Percentiles rank a stretch among this genome's conserved stretches.
These are phyloP conservation scores for Dimorphilus gyrociliatus DNA, from an alignment of 2,888 invertebrate genomes.

Conservation along the genomic window DNA sequence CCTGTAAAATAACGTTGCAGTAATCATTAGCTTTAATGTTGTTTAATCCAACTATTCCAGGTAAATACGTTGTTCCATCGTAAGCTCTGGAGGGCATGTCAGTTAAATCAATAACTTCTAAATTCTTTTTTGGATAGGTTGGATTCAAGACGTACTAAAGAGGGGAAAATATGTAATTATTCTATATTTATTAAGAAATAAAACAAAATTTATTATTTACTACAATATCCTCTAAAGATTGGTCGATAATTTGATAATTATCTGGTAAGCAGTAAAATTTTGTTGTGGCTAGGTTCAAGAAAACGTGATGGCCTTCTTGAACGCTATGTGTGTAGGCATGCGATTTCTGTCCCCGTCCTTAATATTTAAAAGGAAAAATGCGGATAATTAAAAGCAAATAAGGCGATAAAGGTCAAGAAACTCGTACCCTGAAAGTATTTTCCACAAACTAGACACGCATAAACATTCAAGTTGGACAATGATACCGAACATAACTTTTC, in stretches of 20 bases:
- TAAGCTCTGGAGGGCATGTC: slow-evolving; percentile 80
- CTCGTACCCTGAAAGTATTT: slow-evolving; percentile 71
- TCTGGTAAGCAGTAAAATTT: slow-evolving; percentile 98
- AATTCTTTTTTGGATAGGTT: slow-evolving; percentile 69
- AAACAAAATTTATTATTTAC: slow-evolving; percentile 18
- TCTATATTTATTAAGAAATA: too few species aligned
- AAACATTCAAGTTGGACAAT: slow-evolving; percentile 92
- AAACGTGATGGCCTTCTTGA: slow-evolving; percentile 92
- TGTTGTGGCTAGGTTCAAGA: slow-evolving; percentile 81
- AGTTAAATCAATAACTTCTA: slow-evolving; percentile 58
- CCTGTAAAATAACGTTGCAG: slow-evolving; percentile 92
- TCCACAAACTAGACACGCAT: slow-evolving; percentile 95
- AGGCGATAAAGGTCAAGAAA: neutral
- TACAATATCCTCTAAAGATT: slow-evolving; percentile 84
- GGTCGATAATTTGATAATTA: slow-evolving; percentile 95
- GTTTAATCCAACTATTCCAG: slow-evolving; percentile 88
- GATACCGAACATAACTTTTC: slow-evolving; percentile 97
- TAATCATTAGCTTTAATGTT: slow-evolving; percentile 99
- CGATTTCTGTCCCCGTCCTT: slow-evolving; percentile 79
- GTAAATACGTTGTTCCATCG: slow-evolving; percentile 86
- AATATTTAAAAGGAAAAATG: slow-evolving; percentile 2
- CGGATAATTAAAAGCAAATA: neutral
- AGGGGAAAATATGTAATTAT: too few species aligned
- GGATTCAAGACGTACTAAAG: slow-evolving; percentile 79
- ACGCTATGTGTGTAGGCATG: slow-evolving; percentile 99